These are phyloP conservation scores for Pardosa pseudoannulata DNA, from an alignment of 2,888 invertebrate species.

Conservation along the genomic window DNA sequence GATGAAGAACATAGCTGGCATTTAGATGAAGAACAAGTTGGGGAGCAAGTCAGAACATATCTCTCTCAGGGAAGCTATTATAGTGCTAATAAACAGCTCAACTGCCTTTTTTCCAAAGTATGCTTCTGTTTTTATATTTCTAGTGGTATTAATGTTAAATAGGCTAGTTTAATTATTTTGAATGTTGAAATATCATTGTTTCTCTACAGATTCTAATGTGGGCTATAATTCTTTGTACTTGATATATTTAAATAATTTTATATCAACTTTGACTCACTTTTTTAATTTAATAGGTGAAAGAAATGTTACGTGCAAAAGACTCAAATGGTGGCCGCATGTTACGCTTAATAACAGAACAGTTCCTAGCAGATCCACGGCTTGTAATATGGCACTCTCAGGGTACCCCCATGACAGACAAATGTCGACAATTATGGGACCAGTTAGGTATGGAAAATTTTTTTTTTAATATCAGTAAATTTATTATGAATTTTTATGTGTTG, in stretches of 20 bases:
- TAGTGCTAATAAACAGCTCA: constrained; percentile 89
- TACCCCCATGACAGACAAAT: constrained; percentile 90
- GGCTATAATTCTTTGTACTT: too few relatives aligned
- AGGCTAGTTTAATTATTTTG: too few relatives aligned
- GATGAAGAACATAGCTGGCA: constrained; percentile 92
- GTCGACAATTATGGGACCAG: constrained; percentile 90
- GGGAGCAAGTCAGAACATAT: constrained; percentile 88
- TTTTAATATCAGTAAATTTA: too few relatives aligned
- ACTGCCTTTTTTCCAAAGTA: constrained; percentile 90
- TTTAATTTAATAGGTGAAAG: constrained; percentile 82
- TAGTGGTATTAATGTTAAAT: too few relatives aligned
- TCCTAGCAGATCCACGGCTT: constrained; percentile 88
- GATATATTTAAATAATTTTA: too few relatives aligned
- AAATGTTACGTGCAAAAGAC: constrained; percentile 90
- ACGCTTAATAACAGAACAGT: constrained; percentile 90
- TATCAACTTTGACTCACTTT: not conserved
- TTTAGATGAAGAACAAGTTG: constrained; percentile 89
- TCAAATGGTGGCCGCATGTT: constrained; percentile 91
- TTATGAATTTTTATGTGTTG: too few relatives aligned
- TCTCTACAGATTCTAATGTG: too few relatives aligned
- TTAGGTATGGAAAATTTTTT: constrained; percentile 80
- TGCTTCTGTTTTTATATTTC: too few relatives aligned
- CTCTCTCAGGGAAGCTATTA: constrained; percentile 88
- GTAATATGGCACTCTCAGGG: constrained; percentile 86
- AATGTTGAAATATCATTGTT: too few relatives aligned